A percentile compares a stretch with the other conserved stretches of the same genome.
phyloP scores from a whole-genome alignment of 2,113 vertebrate species.

The Corapipo altera region DNA sequence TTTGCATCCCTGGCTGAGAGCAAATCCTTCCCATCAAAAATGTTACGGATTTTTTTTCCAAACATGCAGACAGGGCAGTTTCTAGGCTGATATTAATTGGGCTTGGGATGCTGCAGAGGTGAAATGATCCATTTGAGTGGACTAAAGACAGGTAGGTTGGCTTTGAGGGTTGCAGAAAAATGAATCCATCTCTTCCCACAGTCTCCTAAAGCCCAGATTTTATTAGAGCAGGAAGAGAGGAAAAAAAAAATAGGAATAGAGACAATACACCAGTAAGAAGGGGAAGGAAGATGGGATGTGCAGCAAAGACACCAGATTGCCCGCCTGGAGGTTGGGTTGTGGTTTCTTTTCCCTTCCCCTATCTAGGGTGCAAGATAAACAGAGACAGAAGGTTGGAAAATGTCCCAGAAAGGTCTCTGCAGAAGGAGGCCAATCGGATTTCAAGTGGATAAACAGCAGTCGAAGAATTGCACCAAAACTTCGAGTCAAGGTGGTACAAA shows the following conservation, averaged over 20 bases:
- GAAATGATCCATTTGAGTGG: not conserved
- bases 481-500: not conserved
- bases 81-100: not conserved
- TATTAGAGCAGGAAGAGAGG: not conserved
- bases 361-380: conserved; percentile 4
- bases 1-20: not conserved
- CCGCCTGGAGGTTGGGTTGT: not conserved
- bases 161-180: not conserved
- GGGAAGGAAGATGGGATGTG: not conserved
- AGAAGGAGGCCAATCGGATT: not conserved
- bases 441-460: not conserved
- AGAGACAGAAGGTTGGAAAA: conserved; percentile 38
- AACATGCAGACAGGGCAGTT: not conserved
- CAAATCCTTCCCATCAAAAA: not conserved
- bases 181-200: accelerated
- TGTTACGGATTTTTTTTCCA: not conserved
- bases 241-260: not conserved
- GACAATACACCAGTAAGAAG: not conserved
- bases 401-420: conserved; percentile 22
- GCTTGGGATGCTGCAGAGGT: not conserved
- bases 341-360: not conserved
- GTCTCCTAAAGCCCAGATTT: not conserved
- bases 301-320: not conserved
- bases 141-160: not conserved
- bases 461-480: not conserved